Percentiles rank a stretch among this genome's conserved stretches.
Evolutionary conservation across 1,140 invertebrate species (phyloP).

Genomic region (Monomorium pharaonis): DNA sequence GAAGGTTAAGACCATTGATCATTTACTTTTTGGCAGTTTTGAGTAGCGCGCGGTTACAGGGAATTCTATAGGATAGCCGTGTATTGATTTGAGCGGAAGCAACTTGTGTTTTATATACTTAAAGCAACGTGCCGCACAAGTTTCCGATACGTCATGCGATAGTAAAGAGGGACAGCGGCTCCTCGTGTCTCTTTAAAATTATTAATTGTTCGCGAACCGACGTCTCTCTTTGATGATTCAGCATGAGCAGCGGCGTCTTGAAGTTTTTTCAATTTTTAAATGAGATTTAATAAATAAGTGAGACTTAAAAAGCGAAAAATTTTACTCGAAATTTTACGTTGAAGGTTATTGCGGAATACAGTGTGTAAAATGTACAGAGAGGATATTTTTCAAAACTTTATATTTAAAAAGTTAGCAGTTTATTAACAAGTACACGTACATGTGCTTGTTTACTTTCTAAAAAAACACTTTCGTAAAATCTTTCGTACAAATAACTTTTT

Average conservation of each 20-base stretch:
- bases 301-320: background rate
- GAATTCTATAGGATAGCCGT: background rate
- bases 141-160: background rate
- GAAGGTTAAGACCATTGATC: conserved; percentile 23
- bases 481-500: no score
- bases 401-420: no score
- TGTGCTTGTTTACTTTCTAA: no score
- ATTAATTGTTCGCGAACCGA: background rate
- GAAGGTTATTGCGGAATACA: background rate
- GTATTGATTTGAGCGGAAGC: conserved; percentile 7
- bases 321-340: background rate
- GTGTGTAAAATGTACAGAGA: no score
- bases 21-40: conserved; percentile 28
- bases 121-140: background rate
- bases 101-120: conserved; percentile 47
- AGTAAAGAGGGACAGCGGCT: background rate
- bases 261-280: background rate
- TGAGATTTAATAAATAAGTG: background rate
- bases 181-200: background rate
- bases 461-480: no score
- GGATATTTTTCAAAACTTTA: no score
- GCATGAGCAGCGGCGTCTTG: background rate
- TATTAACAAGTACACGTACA: no score
- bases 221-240: background rate
- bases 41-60: conserved; percentile 20